These are phyloP conservation scores for Eubasilissa splendida DNA, from an alignment of 2,888 invertebrate species.

Conservation along the genomic window DNA sequence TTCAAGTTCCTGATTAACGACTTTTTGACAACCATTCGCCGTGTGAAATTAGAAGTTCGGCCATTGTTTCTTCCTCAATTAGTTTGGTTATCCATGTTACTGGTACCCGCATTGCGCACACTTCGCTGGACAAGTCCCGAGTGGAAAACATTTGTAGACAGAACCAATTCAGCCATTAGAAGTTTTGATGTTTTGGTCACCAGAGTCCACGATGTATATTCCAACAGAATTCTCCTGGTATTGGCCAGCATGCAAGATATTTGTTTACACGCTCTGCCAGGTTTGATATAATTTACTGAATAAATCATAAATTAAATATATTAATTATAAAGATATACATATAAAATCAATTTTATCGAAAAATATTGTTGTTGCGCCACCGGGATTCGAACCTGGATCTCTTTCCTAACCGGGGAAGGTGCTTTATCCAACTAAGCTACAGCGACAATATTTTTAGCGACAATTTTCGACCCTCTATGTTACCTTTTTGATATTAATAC, in stretches of 20 bases:
- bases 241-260: slow-evolving; percentile 90
- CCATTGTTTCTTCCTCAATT: slow-evolving; percentile 91
- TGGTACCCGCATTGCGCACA: slow-evolving; percentile 85
- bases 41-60: slow-evolving; percentile 90
- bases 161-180: slow-evolving; percentile 83
- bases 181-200: slow-evolving; percentile 84
- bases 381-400: too few species aligned
- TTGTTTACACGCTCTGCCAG: slow-evolving; percentile 86
- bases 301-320: neutral
- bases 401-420: too few species aligned
- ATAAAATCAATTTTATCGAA: too few species aligned
- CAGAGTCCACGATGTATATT: slow-evolving; percentile 91
- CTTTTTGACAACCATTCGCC: slow-evolving; percentile 80
- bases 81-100: slow-evolving; percentile 84
- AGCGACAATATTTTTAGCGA: too few species aligned
- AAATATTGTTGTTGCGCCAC: too few species aligned
- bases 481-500: too few species aligned
- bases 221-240: slow-evolving; percentile 91
- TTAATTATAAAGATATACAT: too few species aligned
- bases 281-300: slow-evolving; percentile 62
- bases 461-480: too few species aligned
- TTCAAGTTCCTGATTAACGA: slow-evolving; percentile 83
- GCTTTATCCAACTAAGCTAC: too few species aligned
- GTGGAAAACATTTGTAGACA: slow-evolving; percentile 85
- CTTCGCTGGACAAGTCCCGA: slow-evolving; percentile 91